Percentiles rank a stretch among this genome's conserved stretches.
These are phyloP conservation scores for Calypte anna DNA, from an alignment of 2,113 vertebrate genomes.

Conservation along the genomic window DNA sequence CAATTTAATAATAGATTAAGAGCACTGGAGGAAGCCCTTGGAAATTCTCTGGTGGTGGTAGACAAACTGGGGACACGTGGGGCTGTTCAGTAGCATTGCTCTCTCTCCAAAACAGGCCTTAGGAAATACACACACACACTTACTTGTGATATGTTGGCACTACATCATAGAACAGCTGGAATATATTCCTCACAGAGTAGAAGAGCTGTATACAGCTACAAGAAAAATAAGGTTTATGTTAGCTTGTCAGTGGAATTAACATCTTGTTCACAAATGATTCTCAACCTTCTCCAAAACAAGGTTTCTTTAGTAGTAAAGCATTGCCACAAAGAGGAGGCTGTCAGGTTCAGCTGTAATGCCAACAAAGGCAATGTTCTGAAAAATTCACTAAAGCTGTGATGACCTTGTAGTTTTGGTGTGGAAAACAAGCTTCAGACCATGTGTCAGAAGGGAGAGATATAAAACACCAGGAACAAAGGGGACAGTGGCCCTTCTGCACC, in stretches of 20 bases:
- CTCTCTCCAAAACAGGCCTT: neutral
- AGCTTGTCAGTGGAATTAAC: neutral
- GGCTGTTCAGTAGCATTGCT: fast-evolving
- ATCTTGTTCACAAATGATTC: neutral
- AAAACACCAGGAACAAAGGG: neutral
- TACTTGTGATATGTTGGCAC: conserved; percentile 97
- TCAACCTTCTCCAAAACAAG: neutral
- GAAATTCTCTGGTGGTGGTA: neutral
- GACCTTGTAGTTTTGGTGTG: neutral
- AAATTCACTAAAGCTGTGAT: neutral
- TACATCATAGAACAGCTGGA: conserved; percentile 95
- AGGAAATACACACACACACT: neutral
- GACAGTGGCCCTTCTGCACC: neutral
- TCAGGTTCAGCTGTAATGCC: neutral
- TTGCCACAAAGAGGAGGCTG: neutral
- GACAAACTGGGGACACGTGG: neutral
- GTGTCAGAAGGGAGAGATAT: fast-evolving
- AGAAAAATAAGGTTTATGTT: neutral
- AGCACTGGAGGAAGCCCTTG: neutral
- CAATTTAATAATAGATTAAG: fast-evolving
- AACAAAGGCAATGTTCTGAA: neutral
- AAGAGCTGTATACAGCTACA: conserved; percentile 91
- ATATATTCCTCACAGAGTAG: conserved; percentile 92
- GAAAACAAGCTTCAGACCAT: neutral
- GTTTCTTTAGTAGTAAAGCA: neutral